These are phyloP conservation scores for Epirrhoe alternata DNA, from an alignment of 2,888 invertebrate species.

Conservation along the genomic window DNA sequence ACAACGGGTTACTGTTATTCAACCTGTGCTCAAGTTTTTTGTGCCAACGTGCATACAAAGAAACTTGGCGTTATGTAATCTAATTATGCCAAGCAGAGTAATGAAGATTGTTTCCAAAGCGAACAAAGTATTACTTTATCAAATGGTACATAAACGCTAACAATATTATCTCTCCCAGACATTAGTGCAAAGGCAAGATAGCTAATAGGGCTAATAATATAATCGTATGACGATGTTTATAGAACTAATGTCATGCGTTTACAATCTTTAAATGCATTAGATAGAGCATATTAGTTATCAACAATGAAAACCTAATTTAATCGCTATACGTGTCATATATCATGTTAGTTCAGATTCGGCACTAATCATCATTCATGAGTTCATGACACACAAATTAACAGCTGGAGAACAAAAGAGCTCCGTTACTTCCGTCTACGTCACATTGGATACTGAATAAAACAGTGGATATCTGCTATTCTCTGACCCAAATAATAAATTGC, in stretches of 20 bases:
- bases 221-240: constrained; percentile 20
- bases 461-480: constrained; percentile 48
- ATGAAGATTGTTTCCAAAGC: constrained; percentile 38
- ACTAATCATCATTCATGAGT: constrained; percentile 55
- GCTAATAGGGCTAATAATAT: constrained; percentile 18
- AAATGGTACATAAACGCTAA: constrained; percentile 12
- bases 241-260: not conserved
- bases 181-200: constrained; percentile 16
- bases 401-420: constrained; percentile 60
- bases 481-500: constrained; percentile 55
- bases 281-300: not conserved
- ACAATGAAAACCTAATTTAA: constrained; percentile 16
- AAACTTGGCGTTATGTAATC: constrained; percentile 41
- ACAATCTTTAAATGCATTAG: not conserved
- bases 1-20: constrained; percentile 45
- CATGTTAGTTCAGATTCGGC: constrained; percentile 46
- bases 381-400: constrained; percentile 62
- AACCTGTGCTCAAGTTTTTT: constrained; percentile 41
- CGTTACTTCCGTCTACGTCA: constrained; percentile 69
- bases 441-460: constrained; percentile 58
- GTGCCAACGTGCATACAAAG: constrained; percentile 41
- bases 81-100: constrained; percentile 35
- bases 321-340: constrained; percentile 32
- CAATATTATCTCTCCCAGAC: constrained; percentile 21
- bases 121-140: constrained; percentile 19